Evolutionary conservation across 2,888 invertebrate genomes (phyloP).

Genomic region (Ligdia adustata): DNA sequence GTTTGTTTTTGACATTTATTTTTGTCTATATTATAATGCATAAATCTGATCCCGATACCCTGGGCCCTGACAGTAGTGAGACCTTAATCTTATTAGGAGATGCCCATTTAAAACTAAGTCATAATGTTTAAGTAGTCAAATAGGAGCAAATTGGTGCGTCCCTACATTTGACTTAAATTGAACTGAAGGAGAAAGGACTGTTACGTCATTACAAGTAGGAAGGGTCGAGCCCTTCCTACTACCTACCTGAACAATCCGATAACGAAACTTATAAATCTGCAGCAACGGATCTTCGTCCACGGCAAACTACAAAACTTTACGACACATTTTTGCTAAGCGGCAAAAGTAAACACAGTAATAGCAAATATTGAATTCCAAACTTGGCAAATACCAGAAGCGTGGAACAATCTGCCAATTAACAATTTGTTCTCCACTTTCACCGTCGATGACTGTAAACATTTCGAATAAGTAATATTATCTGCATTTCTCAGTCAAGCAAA

Average conservation of each 20-base stretch:
- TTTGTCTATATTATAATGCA: no score
- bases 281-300: background rate
- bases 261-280: background rate
- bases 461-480: slow-evolving; percentile 10
- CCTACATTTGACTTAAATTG: background rate
- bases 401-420: slow-evolving; percentile 28
- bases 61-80: no score
- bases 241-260: slow-evolving; percentile 26
- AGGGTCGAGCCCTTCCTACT: slow-evolving; percentile 48
- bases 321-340: background rate
- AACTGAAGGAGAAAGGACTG: slow-evolving; percentile 44
- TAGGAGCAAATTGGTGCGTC: no score
- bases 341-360: background rate
- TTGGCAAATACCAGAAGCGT: slow-evolving; percentile 9
- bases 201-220: slow-evolving; percentile 56
- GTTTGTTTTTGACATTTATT: no score
- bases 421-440: slow-evolving; percentile 25
- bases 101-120: no score
- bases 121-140: no score
- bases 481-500: slow-evolving; percentile 5
- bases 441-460: background rate
- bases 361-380: slow-evolving; percentile 7
- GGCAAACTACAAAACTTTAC: background rate
- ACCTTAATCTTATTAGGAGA: no score
- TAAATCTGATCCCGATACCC: no score